A percentile compares a stretch with the other conserved stretches of the same genome.
Conservation (phyloP, 2,797 vertebrate species). For the Hylomyscus alleni region DNA sequence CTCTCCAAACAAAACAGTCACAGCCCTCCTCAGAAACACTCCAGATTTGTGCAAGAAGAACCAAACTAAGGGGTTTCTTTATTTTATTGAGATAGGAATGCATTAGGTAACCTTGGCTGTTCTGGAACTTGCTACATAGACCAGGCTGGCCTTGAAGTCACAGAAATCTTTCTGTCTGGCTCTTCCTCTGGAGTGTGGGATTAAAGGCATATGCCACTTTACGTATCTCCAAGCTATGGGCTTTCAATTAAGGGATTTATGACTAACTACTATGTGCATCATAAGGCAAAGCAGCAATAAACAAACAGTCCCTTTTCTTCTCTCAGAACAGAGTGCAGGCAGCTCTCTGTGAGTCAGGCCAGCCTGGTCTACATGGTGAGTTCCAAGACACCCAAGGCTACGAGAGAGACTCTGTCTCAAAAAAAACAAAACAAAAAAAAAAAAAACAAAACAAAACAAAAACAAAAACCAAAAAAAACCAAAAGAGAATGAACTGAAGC, state of each 20-base stretch:
- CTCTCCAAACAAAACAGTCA: constrained; percentile 24
- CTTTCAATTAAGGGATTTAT: constrained; percentile 4
- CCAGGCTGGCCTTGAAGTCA: background rate
- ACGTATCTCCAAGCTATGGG: background rate
- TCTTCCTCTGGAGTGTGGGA: background rate
- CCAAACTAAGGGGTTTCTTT: background rate
- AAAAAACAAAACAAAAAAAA: background rate
- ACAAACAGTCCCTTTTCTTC: background rate
- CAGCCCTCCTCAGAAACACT: constrained; percentile 59
- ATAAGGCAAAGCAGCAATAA: background rate
- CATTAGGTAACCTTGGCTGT: background rate
- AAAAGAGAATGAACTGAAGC: background rate
- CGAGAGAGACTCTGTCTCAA: background rate
- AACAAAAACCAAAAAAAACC: background rate
- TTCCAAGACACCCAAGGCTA: background rate
- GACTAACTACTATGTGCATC: background rate
- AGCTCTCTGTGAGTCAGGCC: background rate
- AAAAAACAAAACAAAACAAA: too few species aligned
- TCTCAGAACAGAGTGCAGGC: background rate
- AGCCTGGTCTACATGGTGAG: background rate
- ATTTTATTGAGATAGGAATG: background rate
- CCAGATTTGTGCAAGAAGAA: constrained; percentile 34
- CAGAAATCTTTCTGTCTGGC: background rate
- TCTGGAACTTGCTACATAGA: background rate
- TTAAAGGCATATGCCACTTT: background rate